These are phyloP conservation scores for Dysidea cf. avara DNA, from an alignment of 37 sponge, comb jelly and placozoan genomes.

Conservation along the genomic window DNA sequence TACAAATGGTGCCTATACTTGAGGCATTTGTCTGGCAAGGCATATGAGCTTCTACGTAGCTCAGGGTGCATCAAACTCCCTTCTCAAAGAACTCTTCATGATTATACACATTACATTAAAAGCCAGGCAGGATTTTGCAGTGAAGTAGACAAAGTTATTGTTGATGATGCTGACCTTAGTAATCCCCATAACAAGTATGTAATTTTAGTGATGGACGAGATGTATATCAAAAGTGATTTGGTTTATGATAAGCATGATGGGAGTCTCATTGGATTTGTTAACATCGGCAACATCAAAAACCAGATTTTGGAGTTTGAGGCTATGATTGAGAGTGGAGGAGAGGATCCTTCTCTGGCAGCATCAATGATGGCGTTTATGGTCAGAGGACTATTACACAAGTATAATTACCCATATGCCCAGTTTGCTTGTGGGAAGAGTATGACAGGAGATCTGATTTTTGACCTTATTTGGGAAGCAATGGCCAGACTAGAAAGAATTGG, in stretches of 20 bases:
- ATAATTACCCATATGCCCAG: constrained; percentile 12
- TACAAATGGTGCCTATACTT: constrained; percentile 13
- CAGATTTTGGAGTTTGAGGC: too few relatives aligned
- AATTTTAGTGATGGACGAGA: too few relatives aligned
- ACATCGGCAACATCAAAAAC: too few relatives aligned
- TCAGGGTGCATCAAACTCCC: background rate
- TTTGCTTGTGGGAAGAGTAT: background rate
- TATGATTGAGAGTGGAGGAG: too few relatives aligned
- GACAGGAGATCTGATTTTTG: constrained; percentile 7
- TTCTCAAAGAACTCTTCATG: constrained; percentile 5
- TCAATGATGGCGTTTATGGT: constrained; percentile 39
- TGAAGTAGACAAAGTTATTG: background rate
- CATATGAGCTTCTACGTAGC: constrained; percentile 1
- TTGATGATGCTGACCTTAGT: background rate
- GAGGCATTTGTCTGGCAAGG: constrained; percentile 1
- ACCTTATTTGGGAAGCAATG: constrained; percentile 40
- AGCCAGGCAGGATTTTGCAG: background rate
- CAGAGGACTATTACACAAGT: constrained; percentile 25
- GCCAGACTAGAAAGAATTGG: background rate
- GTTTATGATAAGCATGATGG: constrained; percentile 12
- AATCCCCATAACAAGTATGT: background rate
- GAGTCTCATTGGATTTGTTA: too few relatives aligned
- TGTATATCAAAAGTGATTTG: background rate
- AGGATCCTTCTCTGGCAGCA: constrained; percentile 6
- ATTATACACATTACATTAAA: background rate